Base-by-base conservation (phyloP, 2,113 vertebrate genomes). In the Sylvilagus bachmani region DNA sequence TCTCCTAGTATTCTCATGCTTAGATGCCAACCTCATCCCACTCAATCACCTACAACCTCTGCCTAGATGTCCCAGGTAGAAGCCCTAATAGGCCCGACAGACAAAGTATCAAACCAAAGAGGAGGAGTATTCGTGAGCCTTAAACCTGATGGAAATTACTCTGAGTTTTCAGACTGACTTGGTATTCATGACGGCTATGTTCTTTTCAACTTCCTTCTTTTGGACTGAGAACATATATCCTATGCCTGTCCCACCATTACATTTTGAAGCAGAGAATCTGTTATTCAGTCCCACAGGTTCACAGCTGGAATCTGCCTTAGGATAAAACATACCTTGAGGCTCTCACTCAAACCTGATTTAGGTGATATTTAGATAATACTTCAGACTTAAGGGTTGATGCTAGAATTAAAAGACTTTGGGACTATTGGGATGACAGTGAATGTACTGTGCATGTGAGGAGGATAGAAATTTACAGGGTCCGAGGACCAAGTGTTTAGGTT, bases 1-100 rank as follows among this genome's bases (percentile, higher is more conserved):
- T 17, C 31, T 64, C 33, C 21, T 38, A 74, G 4, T 25, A 6
- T 84, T 69, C 33, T 66, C 73, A 14, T 44, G 29, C 31, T 22
- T 81, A 17, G 53, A 73, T 79, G 38, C 6, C 38, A 6, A 73
- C 2, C 5, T 81, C 51, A 44, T 8, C 6, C 31, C 36, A 36
- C 36, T 38, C 66, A 69, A 38, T 36, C 6, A 22, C 53, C 24
- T 62, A 62, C 17, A 33, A 9, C 38, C 22, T 58, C 33, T 61
- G 3, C 38, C 1, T 49, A 22, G 38, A 7, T 24, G 0, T 9
- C 3, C 27, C n/a, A 36, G 25, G 3, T 44, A 33, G 38, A 53
- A 31, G 51, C 2, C 17, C 10, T 73, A 84, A 29, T 24, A 51
- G 38, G 10, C 29, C 53, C 29, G 16, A 38, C 62, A 38, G 36